phyloP scores from a whole-genome alignment of 2,888 invertebrate genomes.

The Lomographa bimaculata region DNA sequence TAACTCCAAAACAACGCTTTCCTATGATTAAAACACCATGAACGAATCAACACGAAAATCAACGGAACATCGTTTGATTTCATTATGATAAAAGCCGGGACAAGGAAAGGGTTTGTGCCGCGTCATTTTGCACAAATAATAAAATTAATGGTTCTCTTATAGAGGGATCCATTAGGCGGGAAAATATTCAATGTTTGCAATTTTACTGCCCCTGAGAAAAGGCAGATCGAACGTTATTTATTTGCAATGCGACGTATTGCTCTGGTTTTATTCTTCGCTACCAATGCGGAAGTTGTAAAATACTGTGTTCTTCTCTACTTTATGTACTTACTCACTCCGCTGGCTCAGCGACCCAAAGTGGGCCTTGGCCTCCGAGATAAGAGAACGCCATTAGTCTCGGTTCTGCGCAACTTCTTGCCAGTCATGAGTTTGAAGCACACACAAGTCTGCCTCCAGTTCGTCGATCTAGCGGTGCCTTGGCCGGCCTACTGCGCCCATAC shows the following conservation, averaged over 20 bases:
- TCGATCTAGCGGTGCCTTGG: too few species aligned
- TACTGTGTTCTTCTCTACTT: too few species aligned
- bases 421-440: too few species aligned
- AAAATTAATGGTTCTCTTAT: constrained; percentile 63
- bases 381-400: too few species aligned
- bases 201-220: constrained; percentile 5
- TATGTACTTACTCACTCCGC: too few species aligned
- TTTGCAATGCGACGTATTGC: neutral
- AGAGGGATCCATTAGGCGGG: constrained; percentile 57
- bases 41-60: constrained; percentile 37
- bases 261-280: too few species aligned
- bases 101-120: constrained; percentile 51
- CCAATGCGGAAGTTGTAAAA: too few species aligned
- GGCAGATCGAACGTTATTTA: constrained; percentile 7
- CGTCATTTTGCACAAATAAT: constrained; percentile 64
- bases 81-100: constrained; percentile 50
- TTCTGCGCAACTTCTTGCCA: too few species aligned
- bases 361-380: too few species aligned
- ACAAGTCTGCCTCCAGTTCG: too few species aligned
- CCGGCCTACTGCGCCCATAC: too few species aligned
- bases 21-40: constrained; percentile 1
- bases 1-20: constrained; percentile 5
- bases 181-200: constrained; percentile 41
- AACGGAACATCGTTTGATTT: constrained; percentile 58
- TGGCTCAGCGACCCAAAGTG: too few species aligned